Evolutionary conservation across 2,888 invertebrate genomes (phyloP), one percentile per base, ranked within the genome.

Genomic region (Hylaea fasciaria): DNA sequence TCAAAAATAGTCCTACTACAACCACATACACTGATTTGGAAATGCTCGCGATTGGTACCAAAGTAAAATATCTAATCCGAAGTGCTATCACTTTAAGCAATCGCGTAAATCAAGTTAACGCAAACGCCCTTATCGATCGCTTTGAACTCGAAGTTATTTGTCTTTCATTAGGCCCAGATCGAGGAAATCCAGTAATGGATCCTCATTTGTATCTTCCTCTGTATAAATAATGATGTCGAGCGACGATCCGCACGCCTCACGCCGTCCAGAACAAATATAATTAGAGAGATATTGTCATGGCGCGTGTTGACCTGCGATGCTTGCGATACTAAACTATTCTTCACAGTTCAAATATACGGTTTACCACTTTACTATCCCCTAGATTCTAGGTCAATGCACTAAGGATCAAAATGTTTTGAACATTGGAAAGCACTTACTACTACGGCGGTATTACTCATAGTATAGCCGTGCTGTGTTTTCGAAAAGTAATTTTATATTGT

Each of bases 151-250:
- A 78, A 82, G 83, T 82, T 86, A 87, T 88, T 88, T 88, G 86
- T 86, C 86, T 87, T 86, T 88, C 87, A 87, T 87, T 86, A 86
- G 85, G 76, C 80, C 76, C 82, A 82, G 81, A 87, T 86, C 86
- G 87, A 83, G 83, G 84, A 87, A 85, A 87, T 86, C 83, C 84
- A 76, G 85, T 87, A 85, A 86, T 86, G 86, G 86, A 86, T 83
- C 81, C 84, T 86, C 87, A 87, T 89, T 88, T 87, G 84, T 87
- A 86, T 85, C 85, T 82, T 82, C 78, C 77, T 76, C 83, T 86
- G 81, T 83, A 83, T 86, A 87, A 87, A 87, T 87, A 87, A 85
- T 83, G 83, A 81, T 73, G 76, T 61, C 68, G 77, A 76, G 78
- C 77, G 81, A 77, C 82, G 76, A 77, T 62, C 74, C 71, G 76